Evolutionary conservation across 1,140 invertebrate species (phyloP).

Genomic region (Colletes latitarsis): DNA sequence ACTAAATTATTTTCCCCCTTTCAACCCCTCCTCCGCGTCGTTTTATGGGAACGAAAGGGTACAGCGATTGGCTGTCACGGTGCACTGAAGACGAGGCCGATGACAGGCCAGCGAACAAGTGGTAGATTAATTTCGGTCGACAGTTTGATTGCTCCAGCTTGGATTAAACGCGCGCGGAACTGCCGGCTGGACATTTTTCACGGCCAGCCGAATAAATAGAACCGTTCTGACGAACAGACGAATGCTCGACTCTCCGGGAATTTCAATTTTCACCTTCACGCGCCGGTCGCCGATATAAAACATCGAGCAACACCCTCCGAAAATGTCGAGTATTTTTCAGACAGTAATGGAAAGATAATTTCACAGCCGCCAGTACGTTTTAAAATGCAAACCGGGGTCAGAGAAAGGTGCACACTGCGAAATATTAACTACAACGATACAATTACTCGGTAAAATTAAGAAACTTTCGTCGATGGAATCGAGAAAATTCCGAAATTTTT

Average conservation of each 20-base stretch:
- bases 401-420: too few relatives aligned
- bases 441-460: too few relatives aligned
- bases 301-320: neutral
- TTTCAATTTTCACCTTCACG: slow-evolving; percentile 45
- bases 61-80: neutral
- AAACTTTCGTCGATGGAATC: too few relatives aligned
- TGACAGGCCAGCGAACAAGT: slow-evolving; percentile 52
- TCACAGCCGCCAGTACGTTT: too few relatives aligned
- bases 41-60: neutral
- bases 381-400: too few relatives aligned
- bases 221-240: slow-evolving; percentile 33
- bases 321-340: too few relatives aligned
- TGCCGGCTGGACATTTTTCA: slow-evolving; percentile 50
- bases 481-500: too few relatives aligned
- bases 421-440: too few relatives aligned
- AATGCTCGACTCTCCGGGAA: slow-evolving; percentile 33
- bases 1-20: too few relatives aligned
- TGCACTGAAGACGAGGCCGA: slow-evolving; percentile 28
- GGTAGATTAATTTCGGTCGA: slow-evolving; percentile 53
- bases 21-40: neutral
- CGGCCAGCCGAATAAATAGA: slow-evolving; percentile 46
- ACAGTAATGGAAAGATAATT: too few relatives aligned
- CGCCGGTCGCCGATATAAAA: slow-evolving; percentile 10
- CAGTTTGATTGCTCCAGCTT: slow-evolving; percentile 45
- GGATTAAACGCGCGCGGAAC: slow-evolving; percentile 39